Conservation (phyloP, 2,888 invertebrate species). For the Scaptodrosophila latifasciaeformis region DNA sequence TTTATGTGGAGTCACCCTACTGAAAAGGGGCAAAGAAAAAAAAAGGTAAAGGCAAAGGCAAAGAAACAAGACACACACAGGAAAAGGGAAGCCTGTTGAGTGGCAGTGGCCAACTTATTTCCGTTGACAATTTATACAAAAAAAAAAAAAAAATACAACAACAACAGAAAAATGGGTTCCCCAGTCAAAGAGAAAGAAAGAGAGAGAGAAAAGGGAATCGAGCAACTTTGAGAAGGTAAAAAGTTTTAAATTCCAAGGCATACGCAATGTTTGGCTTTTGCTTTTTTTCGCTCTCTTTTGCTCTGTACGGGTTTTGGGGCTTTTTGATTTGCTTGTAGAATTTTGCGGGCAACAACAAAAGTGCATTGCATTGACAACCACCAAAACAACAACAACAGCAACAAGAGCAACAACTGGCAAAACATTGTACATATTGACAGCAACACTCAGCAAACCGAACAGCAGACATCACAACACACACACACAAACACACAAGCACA, state of each 20-base stretch:
- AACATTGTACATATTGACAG: conserved; percentile 44
- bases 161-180: conserved; percentile 3
- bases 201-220: neutral
- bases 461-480: neutral
- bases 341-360: conserved; percentile 65
- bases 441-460: conserved; percentile 28
- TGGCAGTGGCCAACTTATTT: conserved; percentile 70
- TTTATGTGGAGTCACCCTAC: no score
- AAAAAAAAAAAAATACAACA: conserved; percentile 17
- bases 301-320: neutral
- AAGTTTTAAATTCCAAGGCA: conserved; percentile 66
- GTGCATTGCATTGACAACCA: conserved; percentile 51
- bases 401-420: conserved; percentile 1
- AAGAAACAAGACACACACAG: conserved; percentile 39
- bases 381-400: neutral
- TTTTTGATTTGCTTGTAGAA: conserved; percentile 57
- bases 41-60: neutral
- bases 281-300: neutral
- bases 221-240: conserved; percentile 9
- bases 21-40: neutral
- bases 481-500: conserved; percentile 34
- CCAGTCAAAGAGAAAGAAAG: no score
- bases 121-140: conserved; percentile 68
- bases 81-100: conserved; percentile 73
- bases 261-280: conserved; percentile 59